Conservation (phyloP, 2,797 vertebrate species). For the Semotilus atromaculatus region DNA sequence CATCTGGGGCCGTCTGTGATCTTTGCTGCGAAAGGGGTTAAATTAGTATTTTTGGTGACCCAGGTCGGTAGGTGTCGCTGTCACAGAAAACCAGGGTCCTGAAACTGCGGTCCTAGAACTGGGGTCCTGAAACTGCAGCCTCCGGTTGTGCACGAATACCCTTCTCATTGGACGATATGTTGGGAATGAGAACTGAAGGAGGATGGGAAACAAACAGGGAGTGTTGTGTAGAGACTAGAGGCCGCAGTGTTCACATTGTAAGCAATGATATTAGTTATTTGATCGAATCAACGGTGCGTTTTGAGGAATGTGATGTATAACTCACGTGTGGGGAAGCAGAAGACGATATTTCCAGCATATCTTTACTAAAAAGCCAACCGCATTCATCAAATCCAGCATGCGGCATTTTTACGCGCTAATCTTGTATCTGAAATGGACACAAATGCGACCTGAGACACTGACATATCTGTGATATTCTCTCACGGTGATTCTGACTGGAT, state of each 20-base stretch:
- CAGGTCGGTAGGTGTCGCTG: too few relatives aligned
- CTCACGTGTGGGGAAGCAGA: too few relatives aligned
- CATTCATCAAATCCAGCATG: constrained; percentile 7
- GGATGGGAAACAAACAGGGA: constrained; percentile 65
- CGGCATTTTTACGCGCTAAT: constrained; percentile 3
- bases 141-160: too few relatives aligned
- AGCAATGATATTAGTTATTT: not conserved
- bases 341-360: not conserved
- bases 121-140: too few relatives aligned
- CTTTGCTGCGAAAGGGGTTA: too few relatives aligned
- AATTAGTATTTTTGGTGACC: too few relatives aligned
- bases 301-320: not conserved
- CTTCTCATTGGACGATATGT: constrained; percentile 66
- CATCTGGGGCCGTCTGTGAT: too few relatives aligned
- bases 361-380: not conserved
- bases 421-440: constrained; percentile 2
- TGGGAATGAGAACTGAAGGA: constrained; percentile 65
- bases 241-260: constrained; percentile 10
- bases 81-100: too few relatives aligned
- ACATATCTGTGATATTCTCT: not conserved
- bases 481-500: not conserved
- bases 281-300: not conserved
- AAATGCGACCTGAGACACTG: not conserved
- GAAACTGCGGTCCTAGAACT: too few relatives aligned
- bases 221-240: constrained; percentile 55